These are phyloP conservation scores for Pedionomus torquatus DNA, from an alignment of 2,113 vertebrate genomes.

Conservation along the genomic window DNA sequence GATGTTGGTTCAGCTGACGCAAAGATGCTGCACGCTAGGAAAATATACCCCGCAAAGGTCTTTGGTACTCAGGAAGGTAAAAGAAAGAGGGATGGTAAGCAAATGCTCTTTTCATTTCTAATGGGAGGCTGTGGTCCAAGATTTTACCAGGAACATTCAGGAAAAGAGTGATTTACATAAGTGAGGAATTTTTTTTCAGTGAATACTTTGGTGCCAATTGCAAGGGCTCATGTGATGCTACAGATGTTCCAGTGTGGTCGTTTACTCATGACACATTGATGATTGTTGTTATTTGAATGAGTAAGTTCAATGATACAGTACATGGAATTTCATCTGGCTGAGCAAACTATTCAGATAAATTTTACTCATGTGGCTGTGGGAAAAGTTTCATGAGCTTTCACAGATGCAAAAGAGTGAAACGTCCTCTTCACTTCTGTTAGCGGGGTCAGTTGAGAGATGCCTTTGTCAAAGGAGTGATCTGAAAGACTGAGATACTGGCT, in stretches of 20 bases:
- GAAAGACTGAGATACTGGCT: neutral
- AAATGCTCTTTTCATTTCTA: neutral
- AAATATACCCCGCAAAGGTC: neutral
- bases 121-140: neutral
- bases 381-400: neutral
- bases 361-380: neutral
- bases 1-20: neutral
- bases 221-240: neutral
- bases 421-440: neutral
- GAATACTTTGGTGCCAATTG: neutral
- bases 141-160: neutral
- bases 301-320: neutral
- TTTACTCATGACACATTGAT: neutral
- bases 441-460: neutral
- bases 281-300: neutral
- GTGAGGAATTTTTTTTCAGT: neutral
- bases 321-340: neutral
- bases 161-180: neutral
- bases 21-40: neutral
- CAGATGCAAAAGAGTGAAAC: neutral
- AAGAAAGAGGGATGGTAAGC: neutral
- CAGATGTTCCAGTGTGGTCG: neutral
- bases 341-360: neutral
- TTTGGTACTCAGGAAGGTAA: neutral
- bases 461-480: neutral